Percentiles rank a stretch among this genome's conserved stretches.
Conservation (phyloP, 2,797 vertebrate genomes). For the Paedocypris micromegethes region DNA sequence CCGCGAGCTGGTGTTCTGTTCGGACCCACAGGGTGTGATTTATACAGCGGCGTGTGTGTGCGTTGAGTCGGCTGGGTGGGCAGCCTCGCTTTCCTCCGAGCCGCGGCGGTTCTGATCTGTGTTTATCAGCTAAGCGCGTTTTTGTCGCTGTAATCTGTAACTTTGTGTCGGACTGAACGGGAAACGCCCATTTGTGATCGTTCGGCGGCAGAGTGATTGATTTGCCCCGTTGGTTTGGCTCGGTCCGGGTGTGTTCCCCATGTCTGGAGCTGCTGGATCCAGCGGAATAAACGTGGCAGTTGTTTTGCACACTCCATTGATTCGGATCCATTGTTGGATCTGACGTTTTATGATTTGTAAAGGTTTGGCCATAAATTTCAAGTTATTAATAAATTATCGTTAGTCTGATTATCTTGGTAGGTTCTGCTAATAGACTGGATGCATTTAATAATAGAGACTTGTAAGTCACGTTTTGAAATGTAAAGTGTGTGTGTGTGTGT, state of each 20-base stretch:
- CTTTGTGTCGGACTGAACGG: not conserved
- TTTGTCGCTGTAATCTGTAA: not conserved
- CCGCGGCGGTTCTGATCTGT: not conserved
- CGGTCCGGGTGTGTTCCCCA: not conserved
- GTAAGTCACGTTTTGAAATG: no score
- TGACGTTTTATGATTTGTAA: no score
- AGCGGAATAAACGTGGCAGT: not conserved
- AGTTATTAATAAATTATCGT: no score
- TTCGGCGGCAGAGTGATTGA: not conserved
- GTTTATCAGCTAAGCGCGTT: conserved; percentile 1
- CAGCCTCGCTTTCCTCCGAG: conserved; percentile 1
- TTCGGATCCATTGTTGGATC: no score
- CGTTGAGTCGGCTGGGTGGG: not conserved
- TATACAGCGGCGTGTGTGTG: no score
- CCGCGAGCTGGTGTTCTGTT: no score
- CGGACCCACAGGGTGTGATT: no score
- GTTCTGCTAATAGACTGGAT: no score
- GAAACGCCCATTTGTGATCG: conserved; percentile 11
- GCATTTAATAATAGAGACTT: no score
- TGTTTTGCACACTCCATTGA: no score
- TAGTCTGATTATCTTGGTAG: no score
- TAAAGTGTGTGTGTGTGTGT: not conserved
- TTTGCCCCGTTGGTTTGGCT: not conserved
- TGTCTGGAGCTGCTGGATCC: not conserved
- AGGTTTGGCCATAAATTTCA: no score